Percentiles rank a stretch among this genome's conserved stretches.
These are phyloP conservation scores for Sorex maritimensis DNA, from an alignment of 2,797 vertebrate genomes.

Conservation along the genomic window DNA sequence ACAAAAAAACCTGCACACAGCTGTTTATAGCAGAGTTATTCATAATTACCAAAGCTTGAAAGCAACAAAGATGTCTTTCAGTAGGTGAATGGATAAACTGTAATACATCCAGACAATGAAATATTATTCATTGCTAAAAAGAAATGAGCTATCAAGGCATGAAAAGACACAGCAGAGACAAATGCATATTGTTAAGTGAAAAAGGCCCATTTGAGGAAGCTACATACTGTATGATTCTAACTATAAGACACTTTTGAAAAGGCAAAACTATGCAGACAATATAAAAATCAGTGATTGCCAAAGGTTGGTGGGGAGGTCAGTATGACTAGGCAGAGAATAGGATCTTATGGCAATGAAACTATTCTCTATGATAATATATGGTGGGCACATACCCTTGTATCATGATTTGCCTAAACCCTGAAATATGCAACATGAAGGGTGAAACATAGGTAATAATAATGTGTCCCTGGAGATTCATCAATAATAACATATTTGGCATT, in stretches of 20 bases:
- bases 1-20: neutral
- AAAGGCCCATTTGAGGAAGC: neutral
- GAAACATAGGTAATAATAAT: neutral
- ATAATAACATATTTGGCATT: neutral
- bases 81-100: neutral
- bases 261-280: neutral
- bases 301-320: neutral
- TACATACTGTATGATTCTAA: neutral
- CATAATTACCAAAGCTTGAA: neutral
- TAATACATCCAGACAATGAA: neutral
- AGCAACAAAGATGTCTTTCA: neutral
- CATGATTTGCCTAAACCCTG: neutral
- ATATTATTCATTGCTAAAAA: conserved; percentile 30
- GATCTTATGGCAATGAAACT: neutral
- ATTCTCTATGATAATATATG: neutral
- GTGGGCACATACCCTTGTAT: neutral
- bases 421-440: neutral
- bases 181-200: neutral
- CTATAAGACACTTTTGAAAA: neutral
- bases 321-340: neutral
- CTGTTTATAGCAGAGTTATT: neutral
- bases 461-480: neutral
- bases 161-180: neutral
- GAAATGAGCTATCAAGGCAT: neutral
- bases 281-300: neutral